Percentiles rank a stretch among this genome's conserved stretches.
These are phyloP conservation scores for Liasis olivaceus DNA, from an alignment of 2,797 vertebrate genomes.

Conservation along the genomic window DNA sequence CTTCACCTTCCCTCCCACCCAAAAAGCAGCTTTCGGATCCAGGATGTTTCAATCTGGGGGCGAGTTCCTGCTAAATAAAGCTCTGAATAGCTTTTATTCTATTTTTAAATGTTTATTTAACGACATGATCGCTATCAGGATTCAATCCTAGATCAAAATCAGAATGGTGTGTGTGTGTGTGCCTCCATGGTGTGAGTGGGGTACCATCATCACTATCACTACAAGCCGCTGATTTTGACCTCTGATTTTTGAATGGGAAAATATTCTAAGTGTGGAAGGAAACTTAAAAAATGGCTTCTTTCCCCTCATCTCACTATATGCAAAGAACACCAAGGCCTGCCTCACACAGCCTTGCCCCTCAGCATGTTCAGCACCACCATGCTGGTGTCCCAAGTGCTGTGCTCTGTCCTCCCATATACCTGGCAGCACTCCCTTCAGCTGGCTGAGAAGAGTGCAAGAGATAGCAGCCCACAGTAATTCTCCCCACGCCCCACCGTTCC, in stretches of 20 bases:
- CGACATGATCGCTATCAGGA: not conserved
- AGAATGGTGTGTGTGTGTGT: not conserved
- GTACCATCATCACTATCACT: not conserved
- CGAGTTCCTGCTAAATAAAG: not conserved
- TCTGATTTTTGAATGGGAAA: not conserved
- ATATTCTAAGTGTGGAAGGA: not conserved
- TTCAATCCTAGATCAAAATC: not conserved
- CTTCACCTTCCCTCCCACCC: not conserved
- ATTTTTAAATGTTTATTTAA: not conserved
- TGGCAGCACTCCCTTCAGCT: not conserved
- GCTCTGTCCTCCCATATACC: not conserved
- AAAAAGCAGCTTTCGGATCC: not conserved
- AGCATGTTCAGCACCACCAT: not conserved
- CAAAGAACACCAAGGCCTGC: not conserved
- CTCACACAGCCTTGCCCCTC: not conserved
- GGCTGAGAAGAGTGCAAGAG: not conserved
- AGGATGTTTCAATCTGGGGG: not conserved
- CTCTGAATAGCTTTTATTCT: not conserved
- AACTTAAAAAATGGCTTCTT: not conserved
- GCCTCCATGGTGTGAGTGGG: not conserved
- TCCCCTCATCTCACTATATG: not conserved
- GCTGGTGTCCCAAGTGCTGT: not conserved
- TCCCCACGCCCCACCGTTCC: not conserved
- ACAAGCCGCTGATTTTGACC: not conserved
- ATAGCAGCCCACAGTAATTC: not conserved